These are phyloP conservation scores for Anisognathus igniventris DNA, from an alignment of 2,797 vertebrate genomes.

Conservation along the genomic window DNA sequence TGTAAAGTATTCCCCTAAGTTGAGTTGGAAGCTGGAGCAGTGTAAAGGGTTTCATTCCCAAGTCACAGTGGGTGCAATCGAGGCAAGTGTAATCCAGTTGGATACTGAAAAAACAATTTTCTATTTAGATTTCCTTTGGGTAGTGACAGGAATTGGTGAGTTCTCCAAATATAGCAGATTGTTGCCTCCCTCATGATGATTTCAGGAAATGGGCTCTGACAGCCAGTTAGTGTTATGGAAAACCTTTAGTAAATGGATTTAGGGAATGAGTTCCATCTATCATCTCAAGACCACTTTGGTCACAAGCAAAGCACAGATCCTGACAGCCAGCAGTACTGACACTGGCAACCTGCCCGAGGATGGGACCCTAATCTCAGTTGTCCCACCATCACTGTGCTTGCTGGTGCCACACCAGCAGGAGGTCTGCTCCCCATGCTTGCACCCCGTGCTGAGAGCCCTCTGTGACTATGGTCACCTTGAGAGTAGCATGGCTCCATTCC, in stretches of 20 bases:
- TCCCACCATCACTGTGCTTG: background rate
- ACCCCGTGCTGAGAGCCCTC: background rate
- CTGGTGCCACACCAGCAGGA: background rate
- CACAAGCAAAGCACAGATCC: background rate
- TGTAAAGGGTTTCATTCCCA: background rate
- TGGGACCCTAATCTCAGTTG: rapidly evolving
- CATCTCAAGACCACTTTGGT: background rate
- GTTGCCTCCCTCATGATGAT: background rate
- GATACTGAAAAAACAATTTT: background rate
- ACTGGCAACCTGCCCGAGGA: background rate
- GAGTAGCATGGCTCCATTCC: background rate
- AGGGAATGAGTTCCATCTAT: background rate
- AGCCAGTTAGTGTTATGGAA: background rate
- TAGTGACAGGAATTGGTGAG: background rate
- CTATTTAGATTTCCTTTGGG: background rate
- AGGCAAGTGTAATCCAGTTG: background rate
- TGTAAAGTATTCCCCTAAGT: background rate
- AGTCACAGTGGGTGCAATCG: background rate
- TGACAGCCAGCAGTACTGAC: background rate
- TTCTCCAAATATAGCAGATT: background rate
- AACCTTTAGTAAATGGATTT: background rate
- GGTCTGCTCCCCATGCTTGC: background rate
- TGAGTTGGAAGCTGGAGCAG: background rate
- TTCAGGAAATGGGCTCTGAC: background rate
- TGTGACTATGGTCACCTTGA: rapidly evolving